Evolutionary conservation across 1,140 invertebrate genomes (phyloP).

Genomic region (Apis florea): DNA sequence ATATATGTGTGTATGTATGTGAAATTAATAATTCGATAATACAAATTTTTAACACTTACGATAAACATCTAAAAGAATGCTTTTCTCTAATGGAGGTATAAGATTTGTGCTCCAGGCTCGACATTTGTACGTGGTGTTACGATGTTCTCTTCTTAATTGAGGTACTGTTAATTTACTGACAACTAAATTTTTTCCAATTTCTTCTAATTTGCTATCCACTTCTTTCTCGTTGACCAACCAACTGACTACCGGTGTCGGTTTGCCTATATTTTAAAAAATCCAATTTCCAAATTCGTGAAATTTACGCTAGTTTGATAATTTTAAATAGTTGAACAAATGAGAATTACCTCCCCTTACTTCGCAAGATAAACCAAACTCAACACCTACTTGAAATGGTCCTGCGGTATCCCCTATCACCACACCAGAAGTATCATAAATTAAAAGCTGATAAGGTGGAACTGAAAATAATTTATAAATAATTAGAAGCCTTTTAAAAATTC

Average conservation of each 20-base stretch:
- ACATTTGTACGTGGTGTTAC: conserved; percentile 92
- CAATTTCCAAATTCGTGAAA: neutral
- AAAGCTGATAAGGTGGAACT: conserved; percentile 92
- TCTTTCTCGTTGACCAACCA: conserved; percentile 88
- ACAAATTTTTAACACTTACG: conserved; percentile 82
- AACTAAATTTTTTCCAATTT: conserved; percentile 86
- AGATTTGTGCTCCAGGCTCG: conserved; percentile 92
- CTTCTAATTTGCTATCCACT: conserved; percentile 79
- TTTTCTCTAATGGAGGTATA: conserved; percentile 88
- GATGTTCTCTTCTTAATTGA: conserved; percentile 86
- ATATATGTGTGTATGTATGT: neutral
- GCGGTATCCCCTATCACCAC: conserved; percentile 87
- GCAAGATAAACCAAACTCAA: conserved; percentile 90
- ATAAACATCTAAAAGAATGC: conserved; percentile 88
- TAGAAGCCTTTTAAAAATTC: neutral
- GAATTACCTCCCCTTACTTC: conserved; percentile 93
- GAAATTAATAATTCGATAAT: neutral
- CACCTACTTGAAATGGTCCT: conserved; percentile 91
- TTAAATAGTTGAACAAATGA: neutral
- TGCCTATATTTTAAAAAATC: conserved; percentile 81
- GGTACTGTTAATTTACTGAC: conserved; percentile 88
- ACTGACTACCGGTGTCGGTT: conserved; percentile 88
- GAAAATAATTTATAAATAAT: conserved; percentile 58
- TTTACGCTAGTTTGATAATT: neutral
- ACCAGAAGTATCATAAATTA: conserved; percentile 91